Evolutionary conservation across 2,113 vertebrate species (phyloP), one percentile per base, ranked within the genome.

Genomic region (Rana temporaria): DNA sequence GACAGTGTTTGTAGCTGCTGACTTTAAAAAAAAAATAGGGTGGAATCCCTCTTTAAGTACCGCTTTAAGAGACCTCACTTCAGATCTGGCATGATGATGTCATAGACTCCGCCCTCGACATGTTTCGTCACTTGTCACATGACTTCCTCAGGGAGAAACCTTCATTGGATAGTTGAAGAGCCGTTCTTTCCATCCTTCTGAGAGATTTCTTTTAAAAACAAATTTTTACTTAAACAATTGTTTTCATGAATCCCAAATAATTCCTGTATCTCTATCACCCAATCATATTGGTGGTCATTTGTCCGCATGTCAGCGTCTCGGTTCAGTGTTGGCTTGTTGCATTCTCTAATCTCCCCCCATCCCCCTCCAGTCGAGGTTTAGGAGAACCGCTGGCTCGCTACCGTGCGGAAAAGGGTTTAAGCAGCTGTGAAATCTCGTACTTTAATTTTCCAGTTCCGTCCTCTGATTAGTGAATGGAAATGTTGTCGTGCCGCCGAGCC

Each of bases 381-480:
- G 24, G 4, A 53, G 48, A 53, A 53, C 4, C 59, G 1, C 30
- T 18, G 26, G 15, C 65, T 67, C 32, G 19, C 56, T 60, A 17
- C 26, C n/a, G 56, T 22, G 5, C 24, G 8, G 77, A 15, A 38
- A 67, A 71, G 42, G 22, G 16, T 73, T 53, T 65, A 32, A n/a
- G 67, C 79, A 55, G 56, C 66, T 60, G 67, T 12, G 55, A 64
- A 62, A 24, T 30, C 68, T 22, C 38, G 7, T 60, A 18, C n/a
- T 71, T 52, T 60, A 12, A 26, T 62, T 72, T 81, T 64, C 57
- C 79, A 72, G 56, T 6, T 20, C 11, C 72, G 55, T 72, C 38
- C 19, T 24, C 15, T 26, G 60, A 65, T 65, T 81, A 64, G 38
- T 38, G 14, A 48, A 64, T 72, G 79, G 67, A 81, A 81, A 63